A percentile compares a stretch with the other conserved stretches of the same genome.
phyloP scores from a whole-genome alignment of 2,888 invertebrate genomes.

The Glomeris marginata region DNA sequence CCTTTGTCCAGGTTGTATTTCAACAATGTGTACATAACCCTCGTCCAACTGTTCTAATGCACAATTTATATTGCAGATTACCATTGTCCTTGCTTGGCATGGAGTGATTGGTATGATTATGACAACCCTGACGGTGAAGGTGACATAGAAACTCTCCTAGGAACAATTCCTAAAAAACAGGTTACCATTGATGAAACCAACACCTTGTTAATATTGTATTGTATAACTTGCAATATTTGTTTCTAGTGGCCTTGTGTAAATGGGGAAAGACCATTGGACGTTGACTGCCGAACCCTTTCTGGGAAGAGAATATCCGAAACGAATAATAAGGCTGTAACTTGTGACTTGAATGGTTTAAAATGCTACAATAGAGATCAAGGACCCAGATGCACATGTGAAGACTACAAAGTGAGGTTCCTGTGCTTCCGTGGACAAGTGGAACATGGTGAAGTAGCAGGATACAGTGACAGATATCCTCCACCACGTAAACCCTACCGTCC shows the following conservation, averaged over 20 bases:
- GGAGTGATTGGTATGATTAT: slow-evolving; percentile 8
- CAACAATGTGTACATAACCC: not conserved
- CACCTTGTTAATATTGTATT: not conserved
- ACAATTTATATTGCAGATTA: not conserved
- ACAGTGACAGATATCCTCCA: too few relatives aligned
- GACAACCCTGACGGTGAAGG: slow-evolving; percentile 6
- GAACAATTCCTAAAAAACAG: not conserved
- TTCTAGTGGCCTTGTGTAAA: slow-evolving; percentile 8
- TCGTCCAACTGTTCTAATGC: not conserved
- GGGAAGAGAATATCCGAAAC: not conserved
- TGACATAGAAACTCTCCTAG: slow-evolving; percentile 6
- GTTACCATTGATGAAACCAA: slow-evolving; percentile 1
- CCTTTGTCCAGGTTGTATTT: not conserved
- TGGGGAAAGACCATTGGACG: slow-evolving; percentile 4
- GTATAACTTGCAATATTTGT: not conserved
- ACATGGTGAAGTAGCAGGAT: too few relatives aligned
- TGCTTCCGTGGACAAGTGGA: not conserved
- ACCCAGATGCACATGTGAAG: slow-evolving; percentile 4
- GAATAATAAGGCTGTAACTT: slow-evolving; percentile 3
- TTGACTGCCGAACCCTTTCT: slow-evolving; percentile 5
- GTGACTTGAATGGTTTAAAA: slow-evolving; percentile 5
- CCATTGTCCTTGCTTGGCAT: slow-evolving; percentile 1
- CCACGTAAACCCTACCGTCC: too few relatives aligned
- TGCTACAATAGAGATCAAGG: slow-evolving; percentile 2
- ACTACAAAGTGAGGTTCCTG: slow-evolving; percentile 6